Conservation (phyloP, 2,797 vertebrate genomes). For the Leontopithecus rosalia region DNA sequence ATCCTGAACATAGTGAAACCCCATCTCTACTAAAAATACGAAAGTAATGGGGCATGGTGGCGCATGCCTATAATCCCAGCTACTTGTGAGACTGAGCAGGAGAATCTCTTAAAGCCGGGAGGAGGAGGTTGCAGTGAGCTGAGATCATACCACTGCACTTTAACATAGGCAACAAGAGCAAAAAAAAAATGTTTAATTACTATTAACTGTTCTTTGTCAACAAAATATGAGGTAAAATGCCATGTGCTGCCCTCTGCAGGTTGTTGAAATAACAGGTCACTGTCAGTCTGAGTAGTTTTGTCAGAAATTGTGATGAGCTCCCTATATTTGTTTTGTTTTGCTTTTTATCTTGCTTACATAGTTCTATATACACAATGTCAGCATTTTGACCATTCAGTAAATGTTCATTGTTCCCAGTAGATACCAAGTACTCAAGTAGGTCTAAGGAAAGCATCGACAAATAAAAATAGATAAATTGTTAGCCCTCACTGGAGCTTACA, state of each 20-base stretch:
- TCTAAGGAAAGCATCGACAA: neutral
- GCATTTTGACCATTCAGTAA: neutral
- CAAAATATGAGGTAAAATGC: neutral
- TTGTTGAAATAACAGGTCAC: neutral
- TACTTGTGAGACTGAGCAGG: neutral
- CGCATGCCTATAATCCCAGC: neutral
- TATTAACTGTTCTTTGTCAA: slow-evolving; percentile 34
- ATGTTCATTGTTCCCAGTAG: neutral
- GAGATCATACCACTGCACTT: neutral
- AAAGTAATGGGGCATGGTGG: neutral
- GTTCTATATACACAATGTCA: neutral
- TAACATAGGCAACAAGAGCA: no score
- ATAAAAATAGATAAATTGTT: neutral
- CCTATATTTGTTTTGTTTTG: neutral
- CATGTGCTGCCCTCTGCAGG: neutral
- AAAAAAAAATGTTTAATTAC: neutral
- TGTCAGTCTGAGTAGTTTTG: neutral
- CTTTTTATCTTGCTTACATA: neutral
- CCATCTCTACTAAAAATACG: neutral
- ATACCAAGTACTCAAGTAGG: neutral
- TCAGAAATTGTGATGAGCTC: slow-evolving; percentile 5
- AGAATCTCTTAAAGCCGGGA: neutral
- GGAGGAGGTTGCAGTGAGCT: neutral
- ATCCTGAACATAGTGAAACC: neutral
- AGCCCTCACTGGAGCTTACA: neutral